Percentiles rank a stretch among this genome's conserved stretches.
Conservation (phyloP, 2,888 invertebrate species). For the Eupsilia transversa region DNA sequence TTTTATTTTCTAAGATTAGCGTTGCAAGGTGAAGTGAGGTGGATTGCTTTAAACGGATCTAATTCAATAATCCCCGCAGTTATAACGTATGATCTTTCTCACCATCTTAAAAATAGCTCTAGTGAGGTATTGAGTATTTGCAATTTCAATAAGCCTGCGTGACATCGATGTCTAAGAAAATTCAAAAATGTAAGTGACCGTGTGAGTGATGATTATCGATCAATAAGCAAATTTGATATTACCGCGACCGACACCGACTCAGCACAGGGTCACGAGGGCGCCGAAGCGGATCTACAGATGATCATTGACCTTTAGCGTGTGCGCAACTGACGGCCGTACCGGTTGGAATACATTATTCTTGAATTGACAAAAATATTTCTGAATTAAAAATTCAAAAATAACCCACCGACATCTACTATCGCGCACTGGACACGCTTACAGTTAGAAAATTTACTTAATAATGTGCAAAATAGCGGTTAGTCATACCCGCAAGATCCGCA, state of each 20-base stretch:
- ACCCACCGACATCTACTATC: slow-evolving; percentile 15
- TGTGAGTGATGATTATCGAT: slow-evolving; percentile 75
- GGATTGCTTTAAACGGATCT: slow-evolving; percentile 36
- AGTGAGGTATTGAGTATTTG: slow-evolving; percentile 14
- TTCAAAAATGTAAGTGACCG: slow-evolving; percentile 28
- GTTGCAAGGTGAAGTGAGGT: slow-evolving; percentile 46
- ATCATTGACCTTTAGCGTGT: slow-evolving; percentile 90
- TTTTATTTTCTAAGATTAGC: slow-evolving; percentile 44
- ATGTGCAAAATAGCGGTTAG: slow-evolving; percentile 78
- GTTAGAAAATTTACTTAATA: slow-evolving; percentile 69
- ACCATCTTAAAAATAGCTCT: slow-evolving; percentile 11
- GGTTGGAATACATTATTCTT: slow-evolving; percentile 87
- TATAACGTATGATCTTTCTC: neutral
- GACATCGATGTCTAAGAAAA: slow-evolving; percentile 43
- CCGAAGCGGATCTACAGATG: slow-evolving; percentile 90
- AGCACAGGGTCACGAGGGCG: slow-evolving; percentile 89
- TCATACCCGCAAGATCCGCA: slow-evolving; percentile 79
- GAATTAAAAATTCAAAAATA: slow-evolving; percentile 47
- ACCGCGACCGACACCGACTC: slow-evolving; percentile 79
- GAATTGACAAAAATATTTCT: slow-evolving; percentile 72
- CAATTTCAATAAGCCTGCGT: slow-evolving; percentile 39
- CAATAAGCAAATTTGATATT: slow-evolving; percentile 83
- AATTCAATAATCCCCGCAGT: neutral
- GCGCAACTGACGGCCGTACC: slow-evolving; percentile 84
- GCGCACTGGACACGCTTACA: slow-evolving; percentile 44